Evolutionary conservation across 2,888 invertebrate genomes (phyloP), one percentile per base, ranked within the genome.

Genomic region (Panopea generosa): DNA sequence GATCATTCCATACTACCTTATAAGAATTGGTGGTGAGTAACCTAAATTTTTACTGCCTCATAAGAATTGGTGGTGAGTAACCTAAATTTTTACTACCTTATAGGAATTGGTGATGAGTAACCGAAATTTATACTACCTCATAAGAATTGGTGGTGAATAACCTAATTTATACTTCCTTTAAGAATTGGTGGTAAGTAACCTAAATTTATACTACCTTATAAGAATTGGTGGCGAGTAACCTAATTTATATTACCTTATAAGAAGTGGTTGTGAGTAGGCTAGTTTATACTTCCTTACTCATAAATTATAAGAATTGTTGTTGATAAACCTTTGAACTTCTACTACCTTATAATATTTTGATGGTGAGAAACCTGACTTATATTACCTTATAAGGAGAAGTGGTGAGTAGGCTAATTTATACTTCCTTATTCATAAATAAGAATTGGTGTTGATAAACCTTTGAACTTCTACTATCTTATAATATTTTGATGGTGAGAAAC

Each of bases 1-100:
- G 93, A 95, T 98, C 69, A 97, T 98, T 93, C 98, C 98, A 83
- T 96, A 97, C 93, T 98, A 98, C 93, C 95, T 99, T 76, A 94
- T 98, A 90, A 95, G 95, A 93, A 94, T 96, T 92, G 96, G 97
- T 94, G 98, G 98, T 97, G 94, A 93, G 93, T 92, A 24, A 7
- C 50, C 40, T 43, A 18, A 18, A 33, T n/a, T n/a, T n/a, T n/a
- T 96, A 97, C 93, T 98, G 98, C 93, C 95, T 99, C 76, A 94
- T 98, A 90, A 95, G 95, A 93, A 94, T 96, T 92, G 96, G 97
- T 94, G 98, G 98, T 97, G 94, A 93, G 93, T 92, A 24, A 7
- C 50, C 40, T 43, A 18, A 18, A 33, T n/a, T n/a, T n/a, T n/a
- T 96, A 97, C 93, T 98, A 98, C 93, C 95, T 99, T 76, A 94